Base-by-base conservation (phyloP, 2,113 vertebrate species). In the Sarotherodon lohbergeri region DNA sequence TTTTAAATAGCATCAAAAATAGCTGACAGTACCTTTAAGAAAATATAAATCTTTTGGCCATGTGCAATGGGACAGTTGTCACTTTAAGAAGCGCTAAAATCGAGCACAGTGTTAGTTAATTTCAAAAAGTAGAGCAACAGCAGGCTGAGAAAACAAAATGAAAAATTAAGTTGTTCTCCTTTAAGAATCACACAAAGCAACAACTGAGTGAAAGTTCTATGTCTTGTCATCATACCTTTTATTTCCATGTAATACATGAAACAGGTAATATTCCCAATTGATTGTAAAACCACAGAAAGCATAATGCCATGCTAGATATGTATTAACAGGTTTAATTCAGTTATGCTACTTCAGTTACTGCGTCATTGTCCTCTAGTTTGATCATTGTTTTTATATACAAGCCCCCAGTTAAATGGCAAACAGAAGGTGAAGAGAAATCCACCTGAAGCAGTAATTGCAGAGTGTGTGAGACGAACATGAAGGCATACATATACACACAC, bases 401-500 rank as follows among this genome's bases (percentile, higher is more conserved):
- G n/a, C 7, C 36, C n/a, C 9, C 3, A 52, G 41, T 66, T 8
- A 16, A 85, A 85, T 66, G 2, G 57, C 68, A 59, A 78, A 84
- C 34, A 76, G 10, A 56, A 76, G 17, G 41, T 84, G 17, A 85
- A 12, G 12, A 43, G 1, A 59, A 88, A 79, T 82, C 82, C 81
- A 41, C 24, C 66, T 54, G 52, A 90, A 59, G 66, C 76, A 80
- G 27, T 87, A 88, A 90, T 85, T 71, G 24, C 61, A 89, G 89
- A 43, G 39, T 83, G 83, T 82, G 41, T 50, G 54, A 89, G 90
- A 88, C 16, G 55, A 56, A 89, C 81, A 63, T 43, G 50, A 83
- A 81, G 83, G 61, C 81, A 83, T 68, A 86, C 78, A 89, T 79
- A 83, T 48, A 83, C 81, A 84, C 78, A 1, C 8, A 59, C 29